These are phyloP conservation scores for Eupsittula cactorum DNA, from an alignment of 2,113 vertebrate genomes.

Conservation along the genomic window DNA sequence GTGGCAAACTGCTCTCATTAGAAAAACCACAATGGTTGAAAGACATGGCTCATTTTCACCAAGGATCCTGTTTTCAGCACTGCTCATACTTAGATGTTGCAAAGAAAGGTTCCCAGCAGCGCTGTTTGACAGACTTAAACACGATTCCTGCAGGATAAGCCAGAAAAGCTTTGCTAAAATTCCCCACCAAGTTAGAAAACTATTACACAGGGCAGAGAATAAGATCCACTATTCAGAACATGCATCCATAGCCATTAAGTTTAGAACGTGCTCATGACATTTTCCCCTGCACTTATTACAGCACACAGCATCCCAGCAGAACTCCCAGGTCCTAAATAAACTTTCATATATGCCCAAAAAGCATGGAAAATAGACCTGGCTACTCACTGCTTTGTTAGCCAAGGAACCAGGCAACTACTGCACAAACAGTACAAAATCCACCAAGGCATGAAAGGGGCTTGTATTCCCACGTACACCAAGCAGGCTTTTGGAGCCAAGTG, in stretches of 20 bases:
- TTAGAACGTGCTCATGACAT: neutral
- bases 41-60: neutral
- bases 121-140: neutral
- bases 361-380: neutral
- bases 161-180: neutral
- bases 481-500: neutral
- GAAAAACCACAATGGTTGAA: slow-evolving; percentile 24
- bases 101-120: neutral
- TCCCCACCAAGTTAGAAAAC: neutral
- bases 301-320: neutral
- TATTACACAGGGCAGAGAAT: neutral
- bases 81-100: neutral
- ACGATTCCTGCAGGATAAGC: neutral
- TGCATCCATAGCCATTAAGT: neutral
- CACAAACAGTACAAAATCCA: neutral
- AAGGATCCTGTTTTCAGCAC: slow-evolving; percentile 20
- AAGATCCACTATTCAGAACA: neutral
- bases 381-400: neutral
- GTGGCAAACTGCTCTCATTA: slow-evolving; percentile 40
- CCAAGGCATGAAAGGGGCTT: neutral
- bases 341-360: neutral
- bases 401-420: neutral
- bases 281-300: neutral
- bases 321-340: neutral
- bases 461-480: neutral